These are phyloP conservation scores for Callaeas wilsoni DNA, from an alignment of 2,113 vertebrate species.

Conservation along the genomic window DNA sequence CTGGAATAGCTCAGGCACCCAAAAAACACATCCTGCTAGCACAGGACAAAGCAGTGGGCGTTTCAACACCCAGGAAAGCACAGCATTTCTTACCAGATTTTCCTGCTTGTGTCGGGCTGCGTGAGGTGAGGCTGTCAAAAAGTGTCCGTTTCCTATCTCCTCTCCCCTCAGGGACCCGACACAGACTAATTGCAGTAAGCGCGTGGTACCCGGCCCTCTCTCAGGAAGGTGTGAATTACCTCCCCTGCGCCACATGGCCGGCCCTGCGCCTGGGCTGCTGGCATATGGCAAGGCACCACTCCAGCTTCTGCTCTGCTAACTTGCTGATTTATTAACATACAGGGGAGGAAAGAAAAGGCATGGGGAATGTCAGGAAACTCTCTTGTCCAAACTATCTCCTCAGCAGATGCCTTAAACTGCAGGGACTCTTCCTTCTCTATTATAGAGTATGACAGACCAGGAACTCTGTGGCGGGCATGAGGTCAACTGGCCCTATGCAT, in stretches of 20 bases:
- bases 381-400: neutral
- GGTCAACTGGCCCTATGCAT: neutral
- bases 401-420: constrained; percentile 6
- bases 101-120: neutral
- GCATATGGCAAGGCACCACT: neutral
- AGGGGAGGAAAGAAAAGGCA: neutral
- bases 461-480: neutral
- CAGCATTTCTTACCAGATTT: neutral
- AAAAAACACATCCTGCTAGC: neutral
- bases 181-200: rapidly evolving
- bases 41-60: neutral
- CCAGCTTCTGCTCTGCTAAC: neutral
- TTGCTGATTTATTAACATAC: neutral
- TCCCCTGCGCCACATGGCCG: neutral
- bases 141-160: neutral
- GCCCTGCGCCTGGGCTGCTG: neutral
- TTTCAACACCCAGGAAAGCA: neutral
- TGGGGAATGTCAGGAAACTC: neutral
- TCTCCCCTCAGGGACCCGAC: neutral
- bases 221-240: neutral
- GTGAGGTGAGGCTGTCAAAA: neutral
- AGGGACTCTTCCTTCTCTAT: neutral
- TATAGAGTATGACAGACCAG: neutral
- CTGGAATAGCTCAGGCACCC: neutral
- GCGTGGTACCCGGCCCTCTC: rapidly evolving